Evolutionary conservation across 2,113 vertebrate genomes (phyloP), one percentile per base, ranked within the genome.

Genomic region (Campylomormyrus numenius): DNA sequence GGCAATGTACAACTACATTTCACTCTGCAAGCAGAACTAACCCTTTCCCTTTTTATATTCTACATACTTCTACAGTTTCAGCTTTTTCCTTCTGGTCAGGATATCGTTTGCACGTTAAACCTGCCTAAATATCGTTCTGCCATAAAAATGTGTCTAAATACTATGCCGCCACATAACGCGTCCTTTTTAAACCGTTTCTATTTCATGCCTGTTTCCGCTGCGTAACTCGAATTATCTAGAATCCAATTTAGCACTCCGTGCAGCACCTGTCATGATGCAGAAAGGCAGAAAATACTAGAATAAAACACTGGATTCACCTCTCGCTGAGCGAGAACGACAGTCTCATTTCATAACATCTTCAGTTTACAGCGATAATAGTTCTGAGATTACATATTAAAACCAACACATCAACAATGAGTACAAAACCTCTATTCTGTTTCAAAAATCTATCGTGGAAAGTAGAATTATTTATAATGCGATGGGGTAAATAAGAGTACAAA

Each of bases 221-320:
- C 85, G 31, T 50, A 86, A 86, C 48, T 50, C 50, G 19, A 50
- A 86, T 35, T 87, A 87, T 39, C n/a, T 53, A 85, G 42, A 24
- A 48, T 46, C 50, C n/a, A 87, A 62, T 88, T 88, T 66, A 90
- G 87, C 46, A 46, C 53, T 85, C 84, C 70, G 50, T 84, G 86
- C 13, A 93, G 91, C 92, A 93, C 91, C 89, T 74, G 13, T 56
- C 50, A 90, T 85, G 90, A 85, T 93, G 89, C 42, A 85, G 46
- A 87, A 89, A 89, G 86, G 66, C 88, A 92, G 89, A 92, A 90
- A 94, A 87, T 87, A 50, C 49, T 85, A 85, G 45, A 48, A 48
- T 46, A 49, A 48, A 56, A 31, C 49, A 53, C 49, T 87, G 13
- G 31, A 17, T 87, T 42, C 50, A 86, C 24, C 11, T 85, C 48